Conservation (phyloP, 2,113 vertebrate species). For the Aphyosemion australe region DNA sequence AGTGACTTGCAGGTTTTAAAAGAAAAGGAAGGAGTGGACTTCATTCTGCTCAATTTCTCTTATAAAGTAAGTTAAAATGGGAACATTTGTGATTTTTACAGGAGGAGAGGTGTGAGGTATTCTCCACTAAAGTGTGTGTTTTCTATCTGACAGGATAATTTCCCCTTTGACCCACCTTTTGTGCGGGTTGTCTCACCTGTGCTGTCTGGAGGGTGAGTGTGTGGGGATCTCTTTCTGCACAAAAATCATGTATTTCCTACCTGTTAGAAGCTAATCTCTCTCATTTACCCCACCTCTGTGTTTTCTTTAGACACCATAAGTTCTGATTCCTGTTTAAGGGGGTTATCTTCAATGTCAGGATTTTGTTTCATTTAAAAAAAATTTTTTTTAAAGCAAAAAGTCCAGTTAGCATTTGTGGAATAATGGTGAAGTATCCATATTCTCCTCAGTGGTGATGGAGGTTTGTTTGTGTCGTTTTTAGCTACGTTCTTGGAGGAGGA, state of each 20-base stretch:
- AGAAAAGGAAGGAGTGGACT: conserved; percentile 98
- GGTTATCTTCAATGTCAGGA: too few species aligned
- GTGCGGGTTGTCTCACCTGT: conserved; percentile 96
- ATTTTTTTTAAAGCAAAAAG: too few species aligned
- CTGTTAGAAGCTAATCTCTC: too few species aligned
- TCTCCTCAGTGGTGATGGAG: background rate
- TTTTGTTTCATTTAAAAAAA: too few species aligned
- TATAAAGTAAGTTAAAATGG: conserved; percentile 89
- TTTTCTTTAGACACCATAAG: too few species aligned
- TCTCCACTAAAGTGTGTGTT: background rate
- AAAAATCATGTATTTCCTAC: too few species aligned
- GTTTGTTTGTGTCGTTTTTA: conserved; percentile 49
- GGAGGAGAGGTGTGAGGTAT: background rate
- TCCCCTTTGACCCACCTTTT: conserved; percentile 98
- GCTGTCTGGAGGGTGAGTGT: conserved; percentile 95
- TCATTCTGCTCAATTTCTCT: conserved; percentile 98
- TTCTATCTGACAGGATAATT: conserved; percentile 89
- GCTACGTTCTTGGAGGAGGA: conserved; percentile 96
- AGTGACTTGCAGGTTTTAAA: conserved; percentile 98
- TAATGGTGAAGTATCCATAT: background rate
- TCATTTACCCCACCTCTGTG: too few species aligned
- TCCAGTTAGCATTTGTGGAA: background rate
- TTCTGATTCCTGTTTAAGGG: too few species aligned
- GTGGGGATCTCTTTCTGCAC: too few species aligned
- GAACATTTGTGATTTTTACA: background rate